Evolutionary conservation across 1,140 invertebrate species (phyloP), one percentile per base, ranked within the genome.

Genomic region (Eupristina koningsbergeri): DNA sequence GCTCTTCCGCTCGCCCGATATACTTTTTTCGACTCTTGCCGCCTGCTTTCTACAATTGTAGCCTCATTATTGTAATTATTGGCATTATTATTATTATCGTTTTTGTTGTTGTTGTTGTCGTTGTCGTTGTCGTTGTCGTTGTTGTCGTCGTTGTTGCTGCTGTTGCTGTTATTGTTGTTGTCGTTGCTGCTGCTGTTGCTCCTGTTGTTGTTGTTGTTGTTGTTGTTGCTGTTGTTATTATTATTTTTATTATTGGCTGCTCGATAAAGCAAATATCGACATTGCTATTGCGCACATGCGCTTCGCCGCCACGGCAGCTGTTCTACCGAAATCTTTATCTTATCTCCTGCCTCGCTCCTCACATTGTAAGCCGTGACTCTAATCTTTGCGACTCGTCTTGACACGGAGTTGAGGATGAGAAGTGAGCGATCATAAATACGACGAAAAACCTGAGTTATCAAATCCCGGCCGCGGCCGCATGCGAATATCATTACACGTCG

Each of bases 251-350:
- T 41, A 69, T 22, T 17, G 8, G 67, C 36, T 36, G 3, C 36
- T 71, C 39, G 22, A 39, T 71, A 71, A 71, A 71, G 67, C 39
- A 41, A 71, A 71, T 19, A 71, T n/a, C 36, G 39, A 31, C 67
- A 41, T 71, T 71, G 67, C 36, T 31, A 31, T 31, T 67, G 31
- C 19, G 67, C 36, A n/a, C 36, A 41, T 36, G 26, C 74, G 47
- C 47, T 15, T 47, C 22, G 53, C 53, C 53, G 19, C 13, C 11
- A 50, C 17, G 58, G 80, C 80, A 76, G 80, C 80, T 76, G 73
- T 82, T 82, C 47, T 39, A 82, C 80, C 71, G 45, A 82, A 76
- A 75, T 26, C 53, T 67, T 82, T 82, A 82, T 82, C 80, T 82
- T 82, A 82, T 82, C 80, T 8, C 0, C 9, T 8, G 67, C 45